Evolutionary conservation across 2,113 vertebrate genomes (phyloP).

Genomic region (Genyomyrus donnyi): DNA sequence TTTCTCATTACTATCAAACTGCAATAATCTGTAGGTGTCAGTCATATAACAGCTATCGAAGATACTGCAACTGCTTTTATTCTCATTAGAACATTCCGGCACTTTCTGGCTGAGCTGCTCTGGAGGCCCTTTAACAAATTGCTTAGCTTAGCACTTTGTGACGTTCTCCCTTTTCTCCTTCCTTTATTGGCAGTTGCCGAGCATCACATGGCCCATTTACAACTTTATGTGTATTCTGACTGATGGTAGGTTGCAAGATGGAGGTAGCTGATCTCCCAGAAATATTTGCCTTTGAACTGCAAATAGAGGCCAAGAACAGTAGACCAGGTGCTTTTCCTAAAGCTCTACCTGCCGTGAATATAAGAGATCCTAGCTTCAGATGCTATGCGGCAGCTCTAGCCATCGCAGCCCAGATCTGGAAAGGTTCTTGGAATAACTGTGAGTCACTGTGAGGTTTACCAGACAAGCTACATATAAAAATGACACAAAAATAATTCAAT

Average conservation of each 20-base stretch:
- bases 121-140: not conserved
- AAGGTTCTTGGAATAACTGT: not conserved
- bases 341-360: not conserved
- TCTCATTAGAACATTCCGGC: not conserved
- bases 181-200: not conserved
- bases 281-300: not conserved
- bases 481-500: not conserved
- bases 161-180: not conserved
- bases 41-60: not conserved
- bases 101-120: not conserved
- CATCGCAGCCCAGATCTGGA: not conserved
- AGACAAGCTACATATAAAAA: not conserved
- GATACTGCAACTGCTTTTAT: not conserved
- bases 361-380: not conserved
- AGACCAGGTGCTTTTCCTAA: not conserved
- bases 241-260: not conserved
- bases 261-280: not conserved
- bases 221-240: not conserved
- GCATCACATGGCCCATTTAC: not conserved
- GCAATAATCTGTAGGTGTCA: not conserved
- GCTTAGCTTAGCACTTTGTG: not conserved
- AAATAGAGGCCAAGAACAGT: not conserved
- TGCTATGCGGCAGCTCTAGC: not conserved
- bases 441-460: not conserved
- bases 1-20: not conserved